A percentile compares a stretch with the other conserved stretches of the same genome.
Evolutionary conservation across 1,140 invertebrate genomes (phyloP).

Genomic region (Drosophila equinoxialis): DNA sequence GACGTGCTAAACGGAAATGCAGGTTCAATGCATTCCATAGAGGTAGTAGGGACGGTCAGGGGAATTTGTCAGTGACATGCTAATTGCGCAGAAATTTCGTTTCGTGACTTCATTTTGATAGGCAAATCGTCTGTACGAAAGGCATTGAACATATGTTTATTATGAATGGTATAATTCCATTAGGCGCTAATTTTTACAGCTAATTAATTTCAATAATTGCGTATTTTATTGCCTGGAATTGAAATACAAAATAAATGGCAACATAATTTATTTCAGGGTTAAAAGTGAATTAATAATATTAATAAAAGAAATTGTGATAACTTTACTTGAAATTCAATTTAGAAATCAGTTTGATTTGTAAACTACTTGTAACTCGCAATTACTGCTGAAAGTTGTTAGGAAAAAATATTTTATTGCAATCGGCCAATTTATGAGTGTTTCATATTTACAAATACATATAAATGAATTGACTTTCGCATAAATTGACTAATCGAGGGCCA

Average conservation of each 20-base stretch:
- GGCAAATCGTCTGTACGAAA: slow-evolving; percentile 32
- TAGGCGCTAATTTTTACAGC: slow-evolving; percentile 32
- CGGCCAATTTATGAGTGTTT: background rate
- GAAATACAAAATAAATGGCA: slow-evolving; percentile 12
- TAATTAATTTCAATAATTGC: slow-evolving; percentile 51
- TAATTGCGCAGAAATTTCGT: slow-evolving; percentile 40
- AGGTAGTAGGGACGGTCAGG: background rate
- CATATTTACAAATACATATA: background rate
- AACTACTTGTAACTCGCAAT: no score
- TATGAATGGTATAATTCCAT: background rate
- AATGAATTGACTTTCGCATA: background rate
- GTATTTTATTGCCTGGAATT: slow-evolving; percentile 36
- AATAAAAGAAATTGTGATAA: no score
- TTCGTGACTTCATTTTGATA: slow-evolving; percentile 17
- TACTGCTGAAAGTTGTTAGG: no score
- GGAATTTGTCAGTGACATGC: slow-evolving; percentile 36
- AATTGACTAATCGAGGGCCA: slow-evolving; percentile 1
- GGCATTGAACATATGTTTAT: slow-evolving; percentile 42
- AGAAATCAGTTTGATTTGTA: no score
- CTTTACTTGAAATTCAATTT: no score
- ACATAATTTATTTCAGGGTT: no score
- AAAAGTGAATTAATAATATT: no score
- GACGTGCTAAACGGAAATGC: slow-evolving; percentile 54
- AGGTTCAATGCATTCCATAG: background rate
- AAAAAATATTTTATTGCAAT: background rate